Percentiles rank a stretch among this genome's conserved stretches.
phyloP scores from a whole-genome alignment of 53 echinoderm and acorn worm genomes.

The Mesocentrotus franciscanus region DNA sequence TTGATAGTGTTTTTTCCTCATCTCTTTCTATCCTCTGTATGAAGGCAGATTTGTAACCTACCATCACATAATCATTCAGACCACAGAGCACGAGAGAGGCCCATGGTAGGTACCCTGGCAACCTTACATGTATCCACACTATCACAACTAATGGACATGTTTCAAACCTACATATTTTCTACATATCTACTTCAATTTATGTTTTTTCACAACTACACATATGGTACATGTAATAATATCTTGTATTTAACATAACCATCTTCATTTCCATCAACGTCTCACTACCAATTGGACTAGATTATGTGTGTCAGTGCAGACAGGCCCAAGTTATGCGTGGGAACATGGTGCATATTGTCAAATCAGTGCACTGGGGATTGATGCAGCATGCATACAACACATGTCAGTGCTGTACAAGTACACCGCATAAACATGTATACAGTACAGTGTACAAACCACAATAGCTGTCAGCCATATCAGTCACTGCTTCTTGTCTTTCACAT shows the following conservation, averaged over 20 bases:
- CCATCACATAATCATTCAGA: conserved; percentile 49
- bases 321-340: conserved; percentile 40
- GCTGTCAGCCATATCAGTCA: background rate
- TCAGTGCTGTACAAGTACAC: background rate
- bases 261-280: background rate
- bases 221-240: background rate
- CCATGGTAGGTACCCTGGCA: background rate
- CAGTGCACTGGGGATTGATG: conserved; percentile 25
- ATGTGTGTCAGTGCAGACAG: conserved; percentile 32
- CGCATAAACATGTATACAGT: background rate
- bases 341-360: conserved; percentile 50
- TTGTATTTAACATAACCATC: background rate
- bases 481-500: background rate
- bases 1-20: background rate
- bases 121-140: background rate
- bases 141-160: background rate
- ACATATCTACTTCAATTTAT: background rate
- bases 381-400: conserved; percentile 28
- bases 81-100: conserved; percentile 18
- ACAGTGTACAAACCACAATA: background rate
- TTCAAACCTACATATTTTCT: background rate
- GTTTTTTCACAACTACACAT: background rate
- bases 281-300: background rate
- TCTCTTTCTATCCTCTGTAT: background rate
- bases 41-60: background rate